phyloP scores from a whole-genome alignment of 2,113 vertebrate genomes.

The Colossoma macropomum region DNA sequence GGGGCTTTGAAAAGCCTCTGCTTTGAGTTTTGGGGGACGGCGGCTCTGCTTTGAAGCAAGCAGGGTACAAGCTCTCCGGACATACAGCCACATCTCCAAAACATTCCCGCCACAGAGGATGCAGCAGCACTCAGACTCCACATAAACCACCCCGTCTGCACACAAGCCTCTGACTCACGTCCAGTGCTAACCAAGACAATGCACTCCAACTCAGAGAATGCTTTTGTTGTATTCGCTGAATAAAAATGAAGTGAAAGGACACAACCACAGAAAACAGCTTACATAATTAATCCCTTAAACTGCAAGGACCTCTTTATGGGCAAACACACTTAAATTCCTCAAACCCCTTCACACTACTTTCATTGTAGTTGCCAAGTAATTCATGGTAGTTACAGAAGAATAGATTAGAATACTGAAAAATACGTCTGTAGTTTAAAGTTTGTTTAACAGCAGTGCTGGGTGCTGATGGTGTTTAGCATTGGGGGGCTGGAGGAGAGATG shows the following conservation, averaged over 20 bases:
- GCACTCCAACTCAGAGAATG: conserved; percentile 1
- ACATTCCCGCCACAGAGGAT: neutral
- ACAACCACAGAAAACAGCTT: no score
- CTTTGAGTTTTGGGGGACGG: conserved; percentile 46
- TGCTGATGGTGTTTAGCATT: no score
- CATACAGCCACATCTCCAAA: neutral
- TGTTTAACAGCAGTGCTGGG: no score
- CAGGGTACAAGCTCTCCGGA: neutral
- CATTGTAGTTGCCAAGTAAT: neutral
- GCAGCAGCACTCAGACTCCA: neutral
- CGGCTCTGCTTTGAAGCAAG: conserved; percentile 26
- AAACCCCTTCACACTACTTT: neutral
- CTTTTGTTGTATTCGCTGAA: conserved; percentile 4
- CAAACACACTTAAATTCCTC: neutral
- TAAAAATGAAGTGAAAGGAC: conserved; percentile 21
- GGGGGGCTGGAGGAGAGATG: neutral
- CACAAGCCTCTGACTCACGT: conserved; percentile 52
- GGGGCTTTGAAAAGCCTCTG: conserved; percentile 52
- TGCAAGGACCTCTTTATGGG: conserved; percentile 5
- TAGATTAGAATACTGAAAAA: no score
- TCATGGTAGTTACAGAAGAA: neutral
- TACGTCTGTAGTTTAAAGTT: neutral
- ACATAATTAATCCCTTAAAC: no score
- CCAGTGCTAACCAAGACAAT: conserved; percentile 34
- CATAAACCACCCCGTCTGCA: conserved; percentile 42